A percentile compares a stretch with the other conserved stretches of the same genome.
Conservation (phyloP, 2,797 vertebrate species). For the Clarias fuscus region DNA sequence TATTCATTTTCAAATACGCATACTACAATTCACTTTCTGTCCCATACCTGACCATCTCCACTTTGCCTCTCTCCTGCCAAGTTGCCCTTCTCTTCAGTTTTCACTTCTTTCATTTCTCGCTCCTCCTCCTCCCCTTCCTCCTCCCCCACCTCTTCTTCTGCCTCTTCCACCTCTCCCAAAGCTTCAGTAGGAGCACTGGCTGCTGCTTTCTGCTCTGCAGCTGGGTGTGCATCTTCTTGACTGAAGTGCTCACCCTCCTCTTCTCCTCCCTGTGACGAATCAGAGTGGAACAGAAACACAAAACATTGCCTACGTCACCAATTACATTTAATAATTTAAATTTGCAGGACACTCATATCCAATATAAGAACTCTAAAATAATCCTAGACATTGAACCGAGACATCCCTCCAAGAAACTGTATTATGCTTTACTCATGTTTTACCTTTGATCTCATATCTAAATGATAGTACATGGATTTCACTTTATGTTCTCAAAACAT, state of each 20-base stretch:
- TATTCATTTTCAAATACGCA: background rate
- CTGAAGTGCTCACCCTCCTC: conserved; percentile 77
- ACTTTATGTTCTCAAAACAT: background rate
- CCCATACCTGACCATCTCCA: conserved; percentile 92
- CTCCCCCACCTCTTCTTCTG: conserved; percentile 63
- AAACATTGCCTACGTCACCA: background rate
- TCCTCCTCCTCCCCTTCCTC: conserved; percentile 68
- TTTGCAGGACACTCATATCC: too few relatives aligned
- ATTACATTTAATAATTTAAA: background rate
- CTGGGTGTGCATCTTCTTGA: conserved; percentile 79
- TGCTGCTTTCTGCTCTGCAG: conserved; percentile 60
- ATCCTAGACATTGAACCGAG: background rate
- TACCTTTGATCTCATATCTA: background rate
- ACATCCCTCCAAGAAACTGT: too few relatives aligned
- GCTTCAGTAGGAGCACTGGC: conserved; percentile 76
- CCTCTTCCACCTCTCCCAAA: conserved; percentile 70
- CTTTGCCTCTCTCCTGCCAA: conserved; percentile 93
- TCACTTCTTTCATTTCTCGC: conserved; percentile 71
- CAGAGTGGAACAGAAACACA: background rate
- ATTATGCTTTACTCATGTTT: background rate
- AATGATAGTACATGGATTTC: background rate
- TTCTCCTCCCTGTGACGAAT: conserved; percentile 75
- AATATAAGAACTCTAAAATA: background rate
- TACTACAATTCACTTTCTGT: background rate
- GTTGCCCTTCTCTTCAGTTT: conserved; percentile 79